Base-by-base conservation (phyloP, 2,888 invertebrate species). In the Meganola albula region DNA sequence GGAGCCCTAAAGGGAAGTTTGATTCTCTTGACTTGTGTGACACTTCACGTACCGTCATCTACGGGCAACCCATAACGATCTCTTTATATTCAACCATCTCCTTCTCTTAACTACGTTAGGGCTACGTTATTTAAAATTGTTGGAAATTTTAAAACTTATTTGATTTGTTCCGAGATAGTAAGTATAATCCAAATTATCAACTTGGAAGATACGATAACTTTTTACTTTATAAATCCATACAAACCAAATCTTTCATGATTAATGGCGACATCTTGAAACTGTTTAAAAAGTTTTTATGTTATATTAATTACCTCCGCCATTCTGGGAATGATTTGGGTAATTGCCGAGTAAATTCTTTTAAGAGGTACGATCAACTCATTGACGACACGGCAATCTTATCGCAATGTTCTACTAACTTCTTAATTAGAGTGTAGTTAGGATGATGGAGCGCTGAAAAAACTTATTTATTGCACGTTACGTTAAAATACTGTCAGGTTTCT, bases 1-100 rank as follows among this genome's bases (percentile, higher is more conserved):
- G n/a, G n/a, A n/a, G n/a, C n/a, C n/a, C n/a, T n/a, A n/a, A 75
- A 77, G 74, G 75, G 77, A 75, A 74, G 72, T 83, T 80, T 77
- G 79, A 83, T 80, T 83, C 78, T 84, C 74, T 53, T 47, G 39
- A 25, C 40, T 82, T 68, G 64, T 64, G 67, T 73, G 75, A 71
- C 76, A 70, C 63, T 67, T 59, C 71, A 74, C 74, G 76, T 73
- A 64, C 16, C 45, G 38, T 37, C 54, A 41, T 47, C 53, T 53
- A 50, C 44, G 50, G 53, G 53, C 68, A 67, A n/a, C 60, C 53
- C 58, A 59, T 78, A 80, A 82, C 75, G 80, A 78, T 70, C 62
- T 80, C 77, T 79, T 74, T 63, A 77, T 72, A 67, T 65, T 58
- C 63, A 65, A 61, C 64, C 67, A 76, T 76, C 76, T 74, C 70